Evolutionary conservation across 2,113 vertebrate genomes (phyloP).

Genomic region (Halcyon senegalensis): DNA sequence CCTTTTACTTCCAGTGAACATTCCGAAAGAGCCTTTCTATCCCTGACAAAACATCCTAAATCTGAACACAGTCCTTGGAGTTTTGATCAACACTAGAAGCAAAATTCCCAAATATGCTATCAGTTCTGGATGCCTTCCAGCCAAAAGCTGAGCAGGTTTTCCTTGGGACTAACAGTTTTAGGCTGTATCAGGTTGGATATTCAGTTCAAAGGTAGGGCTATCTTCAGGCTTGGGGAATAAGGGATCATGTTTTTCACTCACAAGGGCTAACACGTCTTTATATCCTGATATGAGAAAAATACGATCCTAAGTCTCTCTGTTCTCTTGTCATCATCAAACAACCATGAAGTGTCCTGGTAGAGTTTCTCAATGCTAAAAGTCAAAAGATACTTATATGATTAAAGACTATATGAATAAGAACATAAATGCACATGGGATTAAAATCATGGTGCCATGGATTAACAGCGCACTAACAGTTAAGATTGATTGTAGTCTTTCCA

Average conservation of each 20-base stretch:
- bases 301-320: background rate
- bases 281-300: background rate
- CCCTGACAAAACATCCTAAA: background rate
- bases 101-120: background rate
- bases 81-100: background rate
- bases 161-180: background rate
- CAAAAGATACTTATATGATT: background rate
- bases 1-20: background rate
- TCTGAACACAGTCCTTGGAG: background rate
- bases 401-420: background rate
- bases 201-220: background rate
- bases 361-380: background rate
- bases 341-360: background rate
- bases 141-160: background rate
- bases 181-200: background rate
- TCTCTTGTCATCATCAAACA: background rate
- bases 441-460: background rate
- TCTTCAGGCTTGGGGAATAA: background rate
- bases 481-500: background rate
- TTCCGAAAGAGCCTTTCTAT: background rate
- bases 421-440: background rate
- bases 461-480: background rate
- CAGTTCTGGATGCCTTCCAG: background rate
- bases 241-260: background rate
- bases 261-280: background rate